Percentiles rank a stretch among this genome's conserved stretches.
Evolutionary conservation across 2,888 invertebrate species (phyloP).

Genomic region (Mechanitis mazaeus): DNA sequence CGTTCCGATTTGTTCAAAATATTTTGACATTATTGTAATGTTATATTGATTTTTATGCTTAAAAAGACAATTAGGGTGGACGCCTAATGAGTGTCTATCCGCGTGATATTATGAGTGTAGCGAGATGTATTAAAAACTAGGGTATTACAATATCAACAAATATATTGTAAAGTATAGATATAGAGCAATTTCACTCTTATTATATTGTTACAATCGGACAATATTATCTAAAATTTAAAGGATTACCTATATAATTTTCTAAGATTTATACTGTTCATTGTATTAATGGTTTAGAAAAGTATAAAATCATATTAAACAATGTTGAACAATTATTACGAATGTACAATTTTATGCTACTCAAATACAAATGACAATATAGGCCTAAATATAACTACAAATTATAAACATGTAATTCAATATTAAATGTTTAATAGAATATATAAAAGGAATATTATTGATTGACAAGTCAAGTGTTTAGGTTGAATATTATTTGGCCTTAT

Average conservation of each 20-base stretch:
- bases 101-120: conserved; percentile 65
- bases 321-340: conserved; percentile 37
- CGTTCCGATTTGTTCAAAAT: conserved; percentile 10
- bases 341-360: conserved; percentile 35
- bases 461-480: conserved; percentile 24
- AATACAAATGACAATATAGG: conserved; percentile 35
- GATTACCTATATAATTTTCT: conserved; percentile 34
- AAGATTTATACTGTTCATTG: conserved; percentile 40
- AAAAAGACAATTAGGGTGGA: conserved; percentile 52
- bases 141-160: conserved; percentile 37
- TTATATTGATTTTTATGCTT: conserved; percentile 39
- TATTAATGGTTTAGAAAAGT: conserved; percentile 34
- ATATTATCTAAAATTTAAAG: conserved; percentile 45
- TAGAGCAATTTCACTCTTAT: conserved; percentile 44
- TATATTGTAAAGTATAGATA: conserved; percentile 37
- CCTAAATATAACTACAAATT: conserved; percentile 31
- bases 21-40: conserved; percentile 13
- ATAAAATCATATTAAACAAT: conserved; percentile 33
- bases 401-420: conserved; percentile 14
- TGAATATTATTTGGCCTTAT: conserved; percentile 32
- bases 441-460: not conserved
- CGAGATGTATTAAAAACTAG: conserved; percentile 39
- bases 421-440: conserved; percentile 12
- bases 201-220: conserved; percentile 59
- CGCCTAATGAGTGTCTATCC: conserved; percentile 43